A percentile compares a stretch with the other conserved stretches of the same genome.
Evolutionary conservation across 2,113 vertebrate genomes (phyloP).

Genomic region (Triplophysa rosa): DNA sequence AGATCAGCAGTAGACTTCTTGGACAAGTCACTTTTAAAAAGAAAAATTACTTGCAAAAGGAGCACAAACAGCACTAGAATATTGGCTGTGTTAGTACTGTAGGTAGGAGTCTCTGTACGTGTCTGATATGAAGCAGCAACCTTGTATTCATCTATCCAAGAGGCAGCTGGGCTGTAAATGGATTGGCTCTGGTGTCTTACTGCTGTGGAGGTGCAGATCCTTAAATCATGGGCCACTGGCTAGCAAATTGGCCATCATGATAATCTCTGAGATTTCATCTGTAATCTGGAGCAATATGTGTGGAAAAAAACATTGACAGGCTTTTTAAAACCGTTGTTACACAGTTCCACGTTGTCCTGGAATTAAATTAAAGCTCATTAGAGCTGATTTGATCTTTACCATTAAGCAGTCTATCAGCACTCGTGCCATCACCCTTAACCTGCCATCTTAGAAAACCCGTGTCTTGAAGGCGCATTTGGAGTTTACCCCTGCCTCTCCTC

Average conservation of each 20-base stretch:
- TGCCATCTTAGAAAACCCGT: slow-evolving; percentile 6
- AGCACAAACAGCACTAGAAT: neutral
- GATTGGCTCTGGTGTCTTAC: neutral
- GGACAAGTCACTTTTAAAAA: neutral
- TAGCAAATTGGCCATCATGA: neutral
- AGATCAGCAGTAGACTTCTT: slow-evolving; percentile 12
- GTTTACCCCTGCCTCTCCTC: neutral
- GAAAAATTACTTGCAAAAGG: neutral
- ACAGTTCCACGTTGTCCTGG: slow-evolving; percentile 16
- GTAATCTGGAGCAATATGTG: slow-evolving; percentile 1
- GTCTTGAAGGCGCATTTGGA: slow-evolving; percentile 3
- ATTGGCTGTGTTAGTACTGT: neutral
- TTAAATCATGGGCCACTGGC: neutral
- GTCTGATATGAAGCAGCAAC: neutral
- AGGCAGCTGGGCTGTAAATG: slow-evolving; percentile 28
- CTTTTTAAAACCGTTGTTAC: neutral
- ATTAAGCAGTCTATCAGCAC: neutral
- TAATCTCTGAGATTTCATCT: slow-evolving; percentile 12
- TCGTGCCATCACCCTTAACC: neutral
- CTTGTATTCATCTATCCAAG: neutral
- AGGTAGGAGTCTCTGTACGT: neutral
- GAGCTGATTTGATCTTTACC: slow-evolving; percentile 42
- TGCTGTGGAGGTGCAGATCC: slow-evolving; percentile 21
- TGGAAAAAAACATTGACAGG: slow-evolving; percentile 33
- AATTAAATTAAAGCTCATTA: slow-evolving; percentile 52